phyloP scores from a whole-genome alignment of 2,797 vertebrate species.

The Antennarius maculatus region DNA sequence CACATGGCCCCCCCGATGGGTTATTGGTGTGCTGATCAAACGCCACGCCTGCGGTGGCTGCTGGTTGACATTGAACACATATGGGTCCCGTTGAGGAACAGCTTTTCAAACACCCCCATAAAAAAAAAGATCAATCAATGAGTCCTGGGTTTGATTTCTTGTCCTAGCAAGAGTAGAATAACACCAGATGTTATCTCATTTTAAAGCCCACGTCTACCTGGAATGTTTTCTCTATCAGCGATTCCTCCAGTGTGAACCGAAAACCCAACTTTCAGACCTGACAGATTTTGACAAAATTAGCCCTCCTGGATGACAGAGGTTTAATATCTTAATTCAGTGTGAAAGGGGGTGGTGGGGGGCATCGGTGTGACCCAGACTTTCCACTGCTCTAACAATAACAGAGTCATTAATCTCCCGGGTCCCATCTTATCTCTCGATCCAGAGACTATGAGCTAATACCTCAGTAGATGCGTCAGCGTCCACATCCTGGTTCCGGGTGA shows the following conservation, averaged over 20 bases:
- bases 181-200: constrained; percentile 35
- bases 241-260: constrained; percentile 10
- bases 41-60: constrained; percentile 41
- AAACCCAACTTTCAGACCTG: constrained; percentile 21
- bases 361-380: constrained; percentile 61
- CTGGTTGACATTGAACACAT: constrained; percentile 62
- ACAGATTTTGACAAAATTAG: constrained; percentile 27
- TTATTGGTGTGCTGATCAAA: constrained; percentile 57
- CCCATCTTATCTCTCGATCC: constrained; percentile 64
- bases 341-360: constrained; percentile 36
- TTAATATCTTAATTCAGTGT: constrained; percentile 31
- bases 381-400: constrained; percentile 72
- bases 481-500: constrained; percentile 48
- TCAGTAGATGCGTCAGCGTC: constrained; percentile 44
- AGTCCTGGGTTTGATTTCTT: constrained; percentile 29
- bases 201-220: constrained; percentile 37
- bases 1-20: constrained; percentile 36
- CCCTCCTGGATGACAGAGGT: constrained; percentile 41
- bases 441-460: constrained; percentile 42
- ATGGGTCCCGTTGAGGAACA: constrained; percentile 55
- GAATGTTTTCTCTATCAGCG: background rate
- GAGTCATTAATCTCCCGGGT: constrained; percentile 62
- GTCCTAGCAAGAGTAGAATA: background rate
- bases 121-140: constrained; percentile 47
- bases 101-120: constrained; percentile 33